Base-by-base conservation (phyloP, 1,140 invertebrate species). In the Lepidurus packardi region DNA sequence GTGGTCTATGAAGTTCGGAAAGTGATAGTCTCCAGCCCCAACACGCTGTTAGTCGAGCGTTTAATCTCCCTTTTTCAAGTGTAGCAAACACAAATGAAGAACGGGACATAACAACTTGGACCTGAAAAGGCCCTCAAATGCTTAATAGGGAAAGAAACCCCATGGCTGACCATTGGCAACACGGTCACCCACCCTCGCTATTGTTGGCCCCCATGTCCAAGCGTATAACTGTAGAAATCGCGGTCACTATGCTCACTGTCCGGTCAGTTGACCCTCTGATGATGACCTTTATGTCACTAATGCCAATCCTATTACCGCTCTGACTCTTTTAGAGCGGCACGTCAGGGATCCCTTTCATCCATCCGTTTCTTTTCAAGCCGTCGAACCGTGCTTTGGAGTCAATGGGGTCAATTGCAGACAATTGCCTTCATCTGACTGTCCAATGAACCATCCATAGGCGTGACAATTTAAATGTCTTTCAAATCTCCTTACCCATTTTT, bases 41-140 rank as follows among this genome's bases (percentile, higher is more conserved):
- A 34, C 34, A 65, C 16, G 16, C 6, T 65, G 53, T 65, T 65
- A n/a, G 53, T 65, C 53, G 53, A 65, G 53, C 53, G 53, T 65
- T 21, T n/a, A 65, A 65, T 65, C 53, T 34, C 53, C 21, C 53
- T 65, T 65, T 65, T 65, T 65, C 53, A 65, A 65, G 53, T 65
- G 53, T 21, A 34, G 34, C 34, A 34, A 34, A n/a, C 53, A 65
- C 53, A 65, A 65, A 65, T 65, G 53, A 65, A 65, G 53, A 65
- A 65, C 53, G 53, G 53, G 53, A 65, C 16, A n/a, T 13, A 13
- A 7, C 16, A 21, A 65, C 53, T n/a, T 8, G 53, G 13, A 7
- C 13, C 21, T 65, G 16, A 65, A 65, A n/a, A 21, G 53, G 21
- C 53, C 53, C 53, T 65, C 16, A 34, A 34, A 34, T 34, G 53